Evolutionary conservation across 64 coral and sea anemone genomes (phyloP), one percentile per base, ranked within the genome.

Genomic region (Montipora cactus): DNA sequence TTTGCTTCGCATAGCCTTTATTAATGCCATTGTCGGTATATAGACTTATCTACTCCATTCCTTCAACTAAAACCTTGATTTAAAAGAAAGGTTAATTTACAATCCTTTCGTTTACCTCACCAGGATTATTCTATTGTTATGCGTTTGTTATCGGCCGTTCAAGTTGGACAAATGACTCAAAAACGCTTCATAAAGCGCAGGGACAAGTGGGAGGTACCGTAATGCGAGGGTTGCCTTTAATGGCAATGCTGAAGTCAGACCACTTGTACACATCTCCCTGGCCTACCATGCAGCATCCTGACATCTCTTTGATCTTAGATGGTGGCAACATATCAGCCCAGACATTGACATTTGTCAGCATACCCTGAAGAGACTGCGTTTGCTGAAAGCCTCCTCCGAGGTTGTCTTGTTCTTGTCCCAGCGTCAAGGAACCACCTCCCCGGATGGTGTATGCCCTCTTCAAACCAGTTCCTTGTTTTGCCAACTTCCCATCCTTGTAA

Each of bases 401-500:
- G 8, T 11, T 15, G 61, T 64, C 61, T 64, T 64, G 61, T 64
- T 64, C 61, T 64, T 64, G 61, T 15, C 61, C 61, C 61, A 64
- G 61, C 1, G 61, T 64, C 61, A 64, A 64, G 61, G 61, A 64
- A 64, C 61, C 61, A 64, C 61, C 61, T 12, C 61, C 61, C 61
- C 61, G 61, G 15, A 64, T 64, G 61, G 61, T 64, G 14, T 64
- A 64, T 64, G 11, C 61, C 14, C 3, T 64, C 61, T 64, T 64
- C 14, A 64, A 16, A 16, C 61, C 61, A 64, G 6, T 15, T 1
- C 61, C 61, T 64, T 64, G 1, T 64, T 64, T 64, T 64, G 61
- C 61, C 61, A 64, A 64, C 11, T 15, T 16, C 61, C 80, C 80
- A 83, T 83, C 80, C 52, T 59, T 83, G 51, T 83, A 83, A 5